Percentiles rank a stretch among this genome's conserved stretches.
phyloP scores from a whole-genome alignment of 2,113 vertebrate species.

The Callipepla squamata region DNA sequence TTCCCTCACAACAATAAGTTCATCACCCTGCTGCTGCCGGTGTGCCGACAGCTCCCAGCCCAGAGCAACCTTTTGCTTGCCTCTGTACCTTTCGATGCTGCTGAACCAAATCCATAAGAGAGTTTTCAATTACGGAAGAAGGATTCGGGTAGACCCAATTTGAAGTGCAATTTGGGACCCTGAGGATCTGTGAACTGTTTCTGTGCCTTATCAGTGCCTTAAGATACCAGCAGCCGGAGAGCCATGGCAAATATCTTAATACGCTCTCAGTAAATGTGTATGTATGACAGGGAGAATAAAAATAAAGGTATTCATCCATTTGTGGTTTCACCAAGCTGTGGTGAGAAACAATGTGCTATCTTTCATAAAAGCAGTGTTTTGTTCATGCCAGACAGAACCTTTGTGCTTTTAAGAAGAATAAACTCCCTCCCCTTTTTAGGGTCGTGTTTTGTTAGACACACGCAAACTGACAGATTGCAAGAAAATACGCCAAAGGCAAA shows the following conservation, averaged over 20 bases:
- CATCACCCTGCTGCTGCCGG: neutral
- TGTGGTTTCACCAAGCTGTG: neutral
- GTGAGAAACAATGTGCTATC: neutral
- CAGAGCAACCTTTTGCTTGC: neutral
- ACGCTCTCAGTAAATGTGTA: neutral
- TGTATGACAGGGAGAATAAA: neutral
- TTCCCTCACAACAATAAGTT: slow-evolving; percentile 36
- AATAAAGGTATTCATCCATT: neutral
- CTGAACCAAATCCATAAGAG: neutral
- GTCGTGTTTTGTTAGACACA: neutral
- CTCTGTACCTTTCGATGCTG: neutral
- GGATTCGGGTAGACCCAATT: neutral
- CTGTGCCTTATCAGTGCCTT: neutral
- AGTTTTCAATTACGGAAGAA: slow-evolving; percentile 28
- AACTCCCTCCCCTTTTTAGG: neutral
- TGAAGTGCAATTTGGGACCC: slow-evolving; percentile 13
- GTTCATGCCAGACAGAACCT: neutral
- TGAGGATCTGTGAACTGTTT: neutral
- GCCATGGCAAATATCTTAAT: neutral
- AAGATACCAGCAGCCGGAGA: neutral
- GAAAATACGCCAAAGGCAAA: neutral
- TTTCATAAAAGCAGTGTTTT: neutral
- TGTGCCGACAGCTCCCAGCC: neutral
- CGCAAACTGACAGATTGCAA: neutral
- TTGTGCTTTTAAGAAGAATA: neutral